Evolutionary conservation across 2,797 vertebrate species (phyloP), one percentile per base, ranked within the genome.

Genomic region (Hydrophis major): DNA sequence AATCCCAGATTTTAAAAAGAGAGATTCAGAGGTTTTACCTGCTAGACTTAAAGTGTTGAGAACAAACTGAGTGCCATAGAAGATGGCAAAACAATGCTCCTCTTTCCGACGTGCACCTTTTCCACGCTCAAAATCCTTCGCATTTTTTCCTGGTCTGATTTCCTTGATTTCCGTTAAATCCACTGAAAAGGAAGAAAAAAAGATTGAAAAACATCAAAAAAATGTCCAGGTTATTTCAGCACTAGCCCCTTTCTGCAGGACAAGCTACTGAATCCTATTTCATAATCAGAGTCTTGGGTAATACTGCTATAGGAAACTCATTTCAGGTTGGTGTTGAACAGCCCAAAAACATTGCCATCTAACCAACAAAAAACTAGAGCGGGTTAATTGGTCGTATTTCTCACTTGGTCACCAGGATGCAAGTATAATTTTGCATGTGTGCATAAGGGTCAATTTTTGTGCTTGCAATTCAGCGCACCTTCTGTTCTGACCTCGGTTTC

Each of bases 111-210:
- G 96, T 20, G 89, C 96, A 0, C 95, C 94, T 96, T 98, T 99
- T n/a, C 98, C 98, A 1, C 99, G 98, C 89, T 99, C 99, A 92
- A 99, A 99, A 95, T 99, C 99, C 94, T 99, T 99, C 47, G 98
- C 98, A 97, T 98, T 99, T 95, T 98, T 99, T 47, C 99, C 99
- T 0, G 97, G 98, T 1, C 99, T 98, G 57, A 99, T 97, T 96
- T 99, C 99, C 96, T 99, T 98, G 95, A 99, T 99, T 95, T 99
- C 99, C 96, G 97, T 98, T 94, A 99, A 97, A 94, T 99, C 99
- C 98, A 99, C 99, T 99, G 87, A 57, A 66, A 94, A 96, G 95
- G 61, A 27, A 61, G 25, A 63, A 61, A 4, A 89, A 74, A 90
- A 90, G 6, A 55, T 55, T 25, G 14, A 66, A 88, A 59, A n/a